Evolutionary conservation across 2,113 vertebrate genomes (phyloP), one percentile per base, ranked within the genome.

Genomic region (Syrrhaptes paradoxus): DNA sequence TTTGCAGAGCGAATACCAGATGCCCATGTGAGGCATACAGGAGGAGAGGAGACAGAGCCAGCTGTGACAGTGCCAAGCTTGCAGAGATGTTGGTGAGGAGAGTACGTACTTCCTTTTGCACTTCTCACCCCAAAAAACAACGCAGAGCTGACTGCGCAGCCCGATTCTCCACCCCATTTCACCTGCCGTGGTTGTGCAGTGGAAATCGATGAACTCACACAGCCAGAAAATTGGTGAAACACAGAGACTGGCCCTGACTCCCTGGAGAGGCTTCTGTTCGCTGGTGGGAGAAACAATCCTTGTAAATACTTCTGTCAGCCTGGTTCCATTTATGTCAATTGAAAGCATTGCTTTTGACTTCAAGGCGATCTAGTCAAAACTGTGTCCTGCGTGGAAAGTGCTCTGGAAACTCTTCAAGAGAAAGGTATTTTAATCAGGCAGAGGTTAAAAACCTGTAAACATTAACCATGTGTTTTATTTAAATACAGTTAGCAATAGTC

Each of bases 191-290:
- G 32, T 1, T 57, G 31, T 61, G 61, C 66, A 94, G 28, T 34
- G 36, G 85, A 94, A 95, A 94, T 96, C 90, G 85, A 76, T 95
- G 71, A 90, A 94, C 66, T 76, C 79, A 83, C 13, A 85, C 49
- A 90, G 71, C 45, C 74, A 91, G 82, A 93, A 97, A 97, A 93
- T 58, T 87, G 90, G 75, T 88, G 82, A 90, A 96, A 93, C 6
- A 17, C 6, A 17, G 66, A 87, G 71, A 88, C 63, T 43, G 67
- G 59, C 4, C 31, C 25, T 79, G n/a, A 11, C 15, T 57, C 82
- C 74, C 78, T 51, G 41, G 70, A 94, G 73, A 22, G 54, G 41
- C 62, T 93, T 70, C 62, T 32, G 49, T 75, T 91, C 88, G 73
- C 28, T 85, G 75, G n/a, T 82, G 36, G n/a, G 13, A 93, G 55